Percentiles rank a stretch among this genome's conserved stretches.
phyloP scores from a whole-genome alignment of 2,113 vertebrate genomes.

The Poecile atricapillus region DNA sequence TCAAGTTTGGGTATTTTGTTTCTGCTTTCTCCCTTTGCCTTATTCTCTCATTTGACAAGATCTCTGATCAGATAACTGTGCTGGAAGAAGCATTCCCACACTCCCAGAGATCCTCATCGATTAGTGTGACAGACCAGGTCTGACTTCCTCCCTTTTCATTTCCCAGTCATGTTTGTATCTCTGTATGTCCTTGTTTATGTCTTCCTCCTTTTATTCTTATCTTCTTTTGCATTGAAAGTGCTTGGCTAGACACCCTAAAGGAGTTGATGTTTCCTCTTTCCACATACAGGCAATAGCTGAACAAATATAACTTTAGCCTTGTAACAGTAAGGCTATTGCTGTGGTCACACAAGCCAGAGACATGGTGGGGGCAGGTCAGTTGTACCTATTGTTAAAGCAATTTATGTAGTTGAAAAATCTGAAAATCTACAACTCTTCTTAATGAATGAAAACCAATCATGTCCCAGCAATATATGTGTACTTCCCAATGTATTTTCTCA shows the following conservation, averaged over 20 bases:
- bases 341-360: not conserved
- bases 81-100: not conserved
- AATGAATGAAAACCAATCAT: not conserved
- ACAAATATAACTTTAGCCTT: not conserved
- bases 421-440: not conserved
- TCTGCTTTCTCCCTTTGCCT: not conserved
- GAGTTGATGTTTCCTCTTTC: not conserved
- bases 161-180: not conserved
- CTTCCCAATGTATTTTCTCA: not conserved
- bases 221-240: not conserved
- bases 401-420: not conserved
- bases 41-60: not conserved
- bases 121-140: not conserved
- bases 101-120: not conserved
- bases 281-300: not conserved
- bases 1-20: not conserved
- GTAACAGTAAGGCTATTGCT: not conserved
- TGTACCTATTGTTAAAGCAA: not conserved
- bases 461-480: not conserved
- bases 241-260: not conserved
- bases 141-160: not conserved
- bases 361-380: not conserved
- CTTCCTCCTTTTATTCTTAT: not conserved
- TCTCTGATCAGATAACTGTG: not conserved
- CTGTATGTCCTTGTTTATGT: not conserved